Evolutionary conservation across 2,888 invertebrate species (phyloP), one percentile per base, ranked within the genome.

Genomic region (Drosophila borborema): DNA sequence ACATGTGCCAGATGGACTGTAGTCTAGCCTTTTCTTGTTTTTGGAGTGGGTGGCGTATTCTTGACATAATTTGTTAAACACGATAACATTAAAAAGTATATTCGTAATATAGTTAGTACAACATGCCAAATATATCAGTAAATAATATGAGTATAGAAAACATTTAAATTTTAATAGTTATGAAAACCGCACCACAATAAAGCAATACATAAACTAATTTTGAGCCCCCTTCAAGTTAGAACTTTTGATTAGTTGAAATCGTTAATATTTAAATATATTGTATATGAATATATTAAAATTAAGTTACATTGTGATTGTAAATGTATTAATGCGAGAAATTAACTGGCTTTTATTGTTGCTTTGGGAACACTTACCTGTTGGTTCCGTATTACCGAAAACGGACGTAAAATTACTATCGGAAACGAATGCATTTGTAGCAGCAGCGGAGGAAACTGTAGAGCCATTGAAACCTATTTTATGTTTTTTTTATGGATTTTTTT

Each of bases 341-440:
- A 58, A 49, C 78, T 66, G 54, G 48, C 60, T 74, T 48, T 49
- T 18, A n/a, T 49, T 60, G 28, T 23, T 60, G 56, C 12, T 36
- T 48, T 53, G 64, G 70, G 36, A 62, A 93, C 95, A 93, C 95
- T 95, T 95, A 95, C 95, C 95, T 94, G 94, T 93, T 84, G 95
- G 93, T 92, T 96, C 96, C 91, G 95, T 94, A 94, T 95, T 95
- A 93, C 97, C 97, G 94, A 98, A 98, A 89, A 97, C 97, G 90
- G 97, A 96, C 91, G 96, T 96, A 94, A 97, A 97, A 94, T 96
- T 96, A 94, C 96, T 97, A 93, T 97, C 97, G 92, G 97, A 96
- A 92, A 97, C 97, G 94, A 97, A 97, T 89, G 95, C 94, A 93
- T 94, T 94, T 80, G 92, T 89, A 54, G 86, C 92, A 77, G 90